These are phyloP conservation scores for Drosophila nannoptera DNA, from an alignment of 1,140 invertebrate genomes.

Conservation along the genomic window DNA sequence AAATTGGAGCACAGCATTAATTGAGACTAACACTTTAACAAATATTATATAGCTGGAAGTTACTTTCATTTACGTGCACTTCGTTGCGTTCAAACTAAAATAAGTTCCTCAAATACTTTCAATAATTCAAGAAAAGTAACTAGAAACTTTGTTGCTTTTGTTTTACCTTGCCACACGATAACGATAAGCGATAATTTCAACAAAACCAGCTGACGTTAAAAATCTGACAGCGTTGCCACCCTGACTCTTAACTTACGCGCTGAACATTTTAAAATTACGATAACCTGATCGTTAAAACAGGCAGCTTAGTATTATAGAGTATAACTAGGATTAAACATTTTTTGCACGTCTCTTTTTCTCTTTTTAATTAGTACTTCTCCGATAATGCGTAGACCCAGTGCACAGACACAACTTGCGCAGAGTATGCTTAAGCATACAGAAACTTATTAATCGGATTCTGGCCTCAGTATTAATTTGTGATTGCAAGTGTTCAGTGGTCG, in stretches of 20 bases:
- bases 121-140: slow-evolving; percentile 35
- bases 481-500: slow-evolving; percentile 43
- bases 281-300: neutral
- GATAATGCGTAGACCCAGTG: neutral
- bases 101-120: slow-evolving; percentile 18
- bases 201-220: slow-evolving; percentile 26
- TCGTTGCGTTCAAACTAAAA: slow-evolving; percentile 6
- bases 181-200: slow-evolving; percentile 23
- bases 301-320: neutral
- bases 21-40: neutral
- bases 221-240: slow-evolving; percentile 15
- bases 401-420: slow-evolving; percentile 1
- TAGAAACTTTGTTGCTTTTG: slow-evolving; percentile 44
- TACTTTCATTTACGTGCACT: slow-evolving; percentile 14
- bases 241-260: slow-evolving; percentile 1
- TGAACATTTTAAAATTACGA: slow-evolving; percentile 20
- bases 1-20: neutral
- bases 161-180: slow-evolving; percentile 39
- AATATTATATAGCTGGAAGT: neutral
- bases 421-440: neutral
- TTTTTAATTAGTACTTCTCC: slow-evolving; percentile 1
- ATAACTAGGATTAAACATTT: neutral
- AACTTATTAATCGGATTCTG: slow-evolving; percentile 30
- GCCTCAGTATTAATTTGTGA: slow-evolving; percentile 55
- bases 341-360: neutral